Conservation (phyloP, 2,113 vertebrate species). For the Psittacus erithacus region DNA sequence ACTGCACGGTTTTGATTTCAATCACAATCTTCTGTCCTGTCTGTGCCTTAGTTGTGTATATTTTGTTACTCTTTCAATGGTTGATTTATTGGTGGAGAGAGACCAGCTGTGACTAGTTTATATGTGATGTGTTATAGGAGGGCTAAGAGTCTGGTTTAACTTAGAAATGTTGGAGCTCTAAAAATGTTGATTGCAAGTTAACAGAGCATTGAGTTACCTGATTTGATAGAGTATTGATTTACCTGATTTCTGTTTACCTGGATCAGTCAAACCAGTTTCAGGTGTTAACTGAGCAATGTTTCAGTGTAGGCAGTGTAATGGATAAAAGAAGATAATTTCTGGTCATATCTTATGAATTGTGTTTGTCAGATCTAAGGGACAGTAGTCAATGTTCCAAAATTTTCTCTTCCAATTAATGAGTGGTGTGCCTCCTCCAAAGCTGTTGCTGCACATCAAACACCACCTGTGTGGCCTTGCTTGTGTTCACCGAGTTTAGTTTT, state of each 20-base stretch:
- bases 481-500: background rate
- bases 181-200: slow-evolving; percentile 3
- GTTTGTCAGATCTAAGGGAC: background rate
- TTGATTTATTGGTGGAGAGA: slow-evolving; percentile 34
- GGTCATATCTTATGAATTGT: background rate
- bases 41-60: background rate
- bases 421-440: background rate
- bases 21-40: slow-evolving; percentile 5
- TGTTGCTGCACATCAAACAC: background rate
- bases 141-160: slow-evolving; percentile 22
- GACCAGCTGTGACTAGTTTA: slow-evolving; percentile 45
- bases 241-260: background rate
- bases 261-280: background rate
- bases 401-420: background rate
- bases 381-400: background rate
- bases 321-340: background rate
- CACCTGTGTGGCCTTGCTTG: background rate
- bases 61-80: slow-evolving; percentile 11
- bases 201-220: background rate
- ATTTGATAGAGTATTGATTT: background rate
- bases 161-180: background rate
- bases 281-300: background rate
- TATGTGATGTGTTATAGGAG: background rate
- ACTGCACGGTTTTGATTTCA: slow-evolving; percentile 6
- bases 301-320: background rate